A percentile compares a stretch with the other conserved stretches of the same genome.
These are phyloP conservation scores for Eutrigla gurnardus DNA, from an alignment of 2,797 vertebrate species.

Conservation along the genomic window DNA sequence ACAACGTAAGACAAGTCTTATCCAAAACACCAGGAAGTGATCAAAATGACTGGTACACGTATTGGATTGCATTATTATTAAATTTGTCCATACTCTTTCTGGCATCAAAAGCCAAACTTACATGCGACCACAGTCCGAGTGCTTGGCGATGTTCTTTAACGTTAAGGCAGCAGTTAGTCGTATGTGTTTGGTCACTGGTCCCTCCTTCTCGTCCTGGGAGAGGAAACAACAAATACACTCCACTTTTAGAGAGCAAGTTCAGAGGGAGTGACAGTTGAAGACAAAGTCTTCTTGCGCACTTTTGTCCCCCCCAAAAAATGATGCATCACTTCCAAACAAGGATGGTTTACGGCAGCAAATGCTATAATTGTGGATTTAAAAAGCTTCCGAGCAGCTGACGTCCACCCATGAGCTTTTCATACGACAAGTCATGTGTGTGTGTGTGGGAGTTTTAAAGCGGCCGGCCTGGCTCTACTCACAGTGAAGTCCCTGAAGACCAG, in stretches of 20 bases:
- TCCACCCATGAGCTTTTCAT: conserved; percentile 19
- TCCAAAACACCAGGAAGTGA: background rate
- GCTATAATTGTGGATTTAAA: too few species aligned
- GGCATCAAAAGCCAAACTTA: conserved; percentile 77
- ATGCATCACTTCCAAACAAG: background rate
- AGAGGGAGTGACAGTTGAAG: background rate
- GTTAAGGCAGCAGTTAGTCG: conserved; percentile 99
- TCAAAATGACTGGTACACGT: background rate
- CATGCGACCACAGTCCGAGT: conserved; percentile 99
- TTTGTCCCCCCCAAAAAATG: background rate
- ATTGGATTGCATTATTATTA: too few species aligned
- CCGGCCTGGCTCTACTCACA: conserved; percentile 83
- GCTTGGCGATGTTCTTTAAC: conserved; percentile 99
- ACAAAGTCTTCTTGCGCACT: too few species aligned
- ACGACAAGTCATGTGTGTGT: background rate
- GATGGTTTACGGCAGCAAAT: too few species aligned
- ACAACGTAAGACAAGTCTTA: background rate
- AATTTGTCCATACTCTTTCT: too few species aligned
- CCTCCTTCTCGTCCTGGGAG: conserved; percentile 96
- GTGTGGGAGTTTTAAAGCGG: background rate
- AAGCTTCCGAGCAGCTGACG: conserved; percentile 4
- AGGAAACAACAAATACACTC: conserved; percentile 22
- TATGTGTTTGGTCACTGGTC: conserved; percentile 99
- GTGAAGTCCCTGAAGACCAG: conserved; percentile 99
- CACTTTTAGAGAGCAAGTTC: background rate